Percentiles rank a stretch among this genome's conserved stretches.
These are phyloP conservation scores for Nematopogon swammerdamellus DNA, from an alignment of 2,888 invertebrate genomes.

Conservation along the genomic window DNA sequence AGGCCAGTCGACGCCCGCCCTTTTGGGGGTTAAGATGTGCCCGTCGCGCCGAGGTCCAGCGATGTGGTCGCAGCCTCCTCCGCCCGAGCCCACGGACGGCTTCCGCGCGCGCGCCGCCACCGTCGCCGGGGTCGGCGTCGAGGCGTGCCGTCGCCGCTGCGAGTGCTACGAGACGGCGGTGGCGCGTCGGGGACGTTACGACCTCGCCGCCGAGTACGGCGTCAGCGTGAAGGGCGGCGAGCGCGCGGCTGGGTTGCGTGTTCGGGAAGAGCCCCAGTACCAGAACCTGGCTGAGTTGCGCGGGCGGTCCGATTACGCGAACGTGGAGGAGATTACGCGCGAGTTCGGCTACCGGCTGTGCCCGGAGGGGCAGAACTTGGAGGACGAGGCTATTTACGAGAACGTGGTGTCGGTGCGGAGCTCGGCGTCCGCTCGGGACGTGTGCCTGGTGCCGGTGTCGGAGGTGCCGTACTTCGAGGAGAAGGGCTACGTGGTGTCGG, in stretches of 20 bases:
- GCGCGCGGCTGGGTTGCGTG: conserved; percentile 35
- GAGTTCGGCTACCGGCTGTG: conserved; percentile 51
- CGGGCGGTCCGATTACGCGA: conserved; percentile 47
- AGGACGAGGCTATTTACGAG: conserved; percentile 51
- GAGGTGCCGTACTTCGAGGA: conserved; percentile 46
- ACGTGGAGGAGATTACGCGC: conserved; percentile 48
- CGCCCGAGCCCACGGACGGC: conserved; percentile 17
- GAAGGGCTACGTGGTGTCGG: conserved; percentile 48
- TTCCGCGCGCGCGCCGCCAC: conserved; percentile 17
- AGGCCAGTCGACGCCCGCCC: conserved; percentile 51
- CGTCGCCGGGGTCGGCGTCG: conserved; percentile 17
- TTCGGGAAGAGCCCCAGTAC: conserved; percentile 39
- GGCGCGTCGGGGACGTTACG: conserved; percentile 11
- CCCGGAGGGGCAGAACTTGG: conserved; percentile 51
- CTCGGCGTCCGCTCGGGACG: conserved; percentile 34
- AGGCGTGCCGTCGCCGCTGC: conserved; percentile 14
- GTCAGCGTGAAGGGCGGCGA: conserved; percentile 33
- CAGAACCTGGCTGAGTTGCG: conserved; percentile 46
- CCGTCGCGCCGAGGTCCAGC: conserved; percentile 49
- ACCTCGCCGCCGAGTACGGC: conserved; percentile 28
- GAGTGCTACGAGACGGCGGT: conserved; percentile 15
- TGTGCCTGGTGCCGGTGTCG: conserved; percentile 49
- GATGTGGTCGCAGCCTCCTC: conserved; percentile 53
- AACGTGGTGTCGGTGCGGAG: conserved; percentile 50
- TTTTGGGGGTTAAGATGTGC: conserved; percentile 58